Evolutionary conservation across 2,888 invertebrate species (phyloP), one percentile per base, ranked within the genome.

Genomic region (Neoaliturus tenellus): DNA sequence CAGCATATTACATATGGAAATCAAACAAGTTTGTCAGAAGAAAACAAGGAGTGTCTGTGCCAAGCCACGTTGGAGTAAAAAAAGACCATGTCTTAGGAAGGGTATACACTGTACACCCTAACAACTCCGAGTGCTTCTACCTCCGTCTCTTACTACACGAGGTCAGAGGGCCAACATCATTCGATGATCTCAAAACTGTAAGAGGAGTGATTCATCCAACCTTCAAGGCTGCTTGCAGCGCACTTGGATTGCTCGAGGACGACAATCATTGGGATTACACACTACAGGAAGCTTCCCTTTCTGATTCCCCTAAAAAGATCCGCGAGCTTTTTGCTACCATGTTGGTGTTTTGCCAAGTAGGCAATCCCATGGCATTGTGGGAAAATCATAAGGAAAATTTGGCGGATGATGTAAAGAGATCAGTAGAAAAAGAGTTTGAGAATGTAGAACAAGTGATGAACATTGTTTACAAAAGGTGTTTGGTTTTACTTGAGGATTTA

Each of bases 171-270:
- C 88, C 88, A 25, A 88, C 86, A 1, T 88, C 87, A 67, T 89
- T 89, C 88, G 80, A 67, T 75, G 85, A 86, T 82, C 85, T 90
- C 41, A 88, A 87, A 87, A 90, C 86, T 20, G 87, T 89, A 14
- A 85, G 89, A 80, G 88, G 88, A 28, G 83, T 84, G 39, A 55
- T 87, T 31, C 84, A 86, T 84, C 73, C 69, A 69, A 89, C 89
- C 23, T 71, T 71, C 39, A 33, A 71, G 33, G 33, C 41, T n/a
- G 71, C 71, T 39, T 90, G 89, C 86, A 83, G 87, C 81, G 85
- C 83, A 14, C 71, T 86, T 39, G 88, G 89, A 14, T 85, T 88
- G 81, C 86, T 87, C 12, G 88, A 87, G 83, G 85, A 86, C 81
- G 87, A 87, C 67, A 4, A 85, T 35, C 88, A 89, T 69, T 90